Percentiles rank a stretch among this genome's conserved stretches.
phyloP scores from a whole-genome alignment of 2,797 vertebrate species.

The Sphaeramia orbicularis region DNA sequence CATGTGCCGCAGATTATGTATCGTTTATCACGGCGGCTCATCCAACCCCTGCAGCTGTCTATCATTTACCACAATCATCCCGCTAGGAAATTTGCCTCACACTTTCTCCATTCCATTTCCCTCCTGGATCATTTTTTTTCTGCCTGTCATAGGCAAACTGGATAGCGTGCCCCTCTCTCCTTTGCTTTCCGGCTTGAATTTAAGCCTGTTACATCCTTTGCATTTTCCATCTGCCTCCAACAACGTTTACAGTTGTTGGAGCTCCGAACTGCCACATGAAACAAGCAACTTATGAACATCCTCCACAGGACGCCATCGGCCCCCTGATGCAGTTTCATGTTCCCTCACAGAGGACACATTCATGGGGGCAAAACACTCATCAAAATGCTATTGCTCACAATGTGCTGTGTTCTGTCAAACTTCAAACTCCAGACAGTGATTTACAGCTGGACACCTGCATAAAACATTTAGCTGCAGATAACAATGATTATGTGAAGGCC shows the following conservation, averaged over 20 bases:
- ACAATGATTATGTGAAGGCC: no score
- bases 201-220: slow-evolving; percentile 65
- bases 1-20: slow-evolving; percentile 70
- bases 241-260: slow-evolving; percentile 39
- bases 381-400: slow-evolving; percentile 21
- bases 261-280: slow-evolving; percentile 54
- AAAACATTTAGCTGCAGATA: no score
- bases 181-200: slow-evolving; percentile 49
- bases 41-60: slow-evolving; percentile 71
- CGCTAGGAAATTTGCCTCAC: slow-evolving; percentile 50
- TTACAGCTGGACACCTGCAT: slow-evolving; percentile 15
- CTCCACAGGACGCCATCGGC: slow-evolving; percentile 24
- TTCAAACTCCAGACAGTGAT: background rate
- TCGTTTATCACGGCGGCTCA: slow-evolving; percentile 72
- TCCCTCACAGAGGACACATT: slow-evolving; percentile 39
- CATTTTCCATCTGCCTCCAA: slow-evolving; percentile 50
- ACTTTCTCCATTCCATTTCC: slow-evolving; percentile 42
- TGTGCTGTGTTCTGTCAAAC: slow-evolving; percentile 11
- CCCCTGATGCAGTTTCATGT: background rate
- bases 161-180: slow-evolving; percentile 43
- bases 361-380: slow-evolving; percentile 27
- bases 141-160: slow-evolving; percentile 51
- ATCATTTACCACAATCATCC: slow-evolving; percentile 73
- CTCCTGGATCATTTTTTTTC: slow-evolving; percentile 50
- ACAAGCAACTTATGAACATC: slow-evolving; percentile 32